Conservation (phyloP, 2,888 invertebrate genomes). For the Pemphredon lugubris region DNA sequence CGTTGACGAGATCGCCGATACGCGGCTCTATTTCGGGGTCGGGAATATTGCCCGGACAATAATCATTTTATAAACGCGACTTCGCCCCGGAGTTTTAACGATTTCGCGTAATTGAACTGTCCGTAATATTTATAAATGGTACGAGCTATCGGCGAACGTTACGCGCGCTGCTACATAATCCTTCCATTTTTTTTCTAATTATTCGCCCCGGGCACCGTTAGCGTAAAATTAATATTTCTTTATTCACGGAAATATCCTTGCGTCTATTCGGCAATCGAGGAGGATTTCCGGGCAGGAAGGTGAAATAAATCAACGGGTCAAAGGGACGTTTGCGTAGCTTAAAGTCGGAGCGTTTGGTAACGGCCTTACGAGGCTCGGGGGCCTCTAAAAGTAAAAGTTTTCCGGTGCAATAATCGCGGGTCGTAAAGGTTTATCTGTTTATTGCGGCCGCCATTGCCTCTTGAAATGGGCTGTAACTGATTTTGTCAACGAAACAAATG, state of each 20-base stretch:
- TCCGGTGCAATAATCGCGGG: slow-evolving; percentile 72
- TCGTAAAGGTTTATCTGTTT: slow-evolving; percentile 77
- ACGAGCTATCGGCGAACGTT: too few species aligned
- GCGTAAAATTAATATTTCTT: slow-evolving; percentile 1
- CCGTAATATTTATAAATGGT: too few species aligned
- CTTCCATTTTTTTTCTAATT: too few species aligned
- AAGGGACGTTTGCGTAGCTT: slow-evolving; percentile 28
- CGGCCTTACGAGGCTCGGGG: slow-evolving; percentile 18
- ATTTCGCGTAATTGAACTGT: too few species aligned
- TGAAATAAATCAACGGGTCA: slow-evolving; percentile 56
- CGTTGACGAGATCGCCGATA: too few species aligned
- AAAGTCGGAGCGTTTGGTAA: slow-evolving; percentile 22
- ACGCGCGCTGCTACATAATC: too few species aligned
- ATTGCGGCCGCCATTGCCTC: slow-evolving; percentile 72
- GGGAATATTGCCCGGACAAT: too few species aligned
- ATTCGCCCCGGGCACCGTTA: too few species aligned
- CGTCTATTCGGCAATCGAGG: neutral
- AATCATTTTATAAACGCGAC: too few species aligned
- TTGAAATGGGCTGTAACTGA: slow-evolving; percentile 74
- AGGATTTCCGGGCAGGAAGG: neutral
- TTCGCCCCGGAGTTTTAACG: too few species aligned
- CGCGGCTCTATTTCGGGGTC: too few species aligned
- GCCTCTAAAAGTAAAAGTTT: slow-evolving; percentile 72
- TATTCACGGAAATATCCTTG: neutral
- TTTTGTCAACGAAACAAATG: slow-evolving; percentile 72